A percentile compares a stretch with the other conserved stretches of the same genome.
Conservation (phyloP, 1,140 invertebrate species). For the Drosophila nasuta region DNA sequence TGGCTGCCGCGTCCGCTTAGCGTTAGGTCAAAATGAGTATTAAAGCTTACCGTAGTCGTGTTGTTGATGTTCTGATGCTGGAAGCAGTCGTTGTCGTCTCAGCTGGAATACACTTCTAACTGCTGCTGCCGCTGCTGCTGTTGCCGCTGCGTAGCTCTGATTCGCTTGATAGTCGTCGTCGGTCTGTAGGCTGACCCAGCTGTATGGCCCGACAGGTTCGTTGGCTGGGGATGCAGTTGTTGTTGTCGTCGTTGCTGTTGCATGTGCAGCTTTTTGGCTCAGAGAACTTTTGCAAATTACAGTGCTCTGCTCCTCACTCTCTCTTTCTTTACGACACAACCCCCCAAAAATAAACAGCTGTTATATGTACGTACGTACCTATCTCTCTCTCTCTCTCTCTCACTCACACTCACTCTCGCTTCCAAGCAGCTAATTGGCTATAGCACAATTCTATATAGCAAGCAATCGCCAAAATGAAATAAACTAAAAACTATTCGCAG, state of each 20-base stretch:
- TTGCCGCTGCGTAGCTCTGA: constrained; percentile 28
- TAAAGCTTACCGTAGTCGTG: constrained; percentile 62
- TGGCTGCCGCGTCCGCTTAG: constrained; percentile 17
- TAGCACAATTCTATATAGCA: constrained; percentile 1
- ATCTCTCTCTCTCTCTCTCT: no score
- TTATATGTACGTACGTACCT: not conserved
- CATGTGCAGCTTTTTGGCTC: constrained; percentile 64
- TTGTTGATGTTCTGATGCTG: constrained; percentile 50
- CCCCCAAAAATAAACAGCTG: constrained; percentile 37
- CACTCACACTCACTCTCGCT: not conserved
- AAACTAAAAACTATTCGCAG: constrained; percentile 22
- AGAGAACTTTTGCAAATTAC: constrained; percentile 45
- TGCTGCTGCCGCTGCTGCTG: constrained; percentile 20
- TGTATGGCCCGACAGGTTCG: constrained; percentile 8
- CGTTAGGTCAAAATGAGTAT: constrained; percentile 48
- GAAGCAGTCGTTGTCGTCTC: constrained; percentile 37
- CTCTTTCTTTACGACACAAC: not conserved
- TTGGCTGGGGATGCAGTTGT: constrained; percentile 47
- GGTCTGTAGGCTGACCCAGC: constrained; percentile 55
- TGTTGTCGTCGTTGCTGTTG: constrained; percentile 28
- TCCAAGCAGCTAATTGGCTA: constrained; percentile 27
- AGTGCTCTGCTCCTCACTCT: constrained; percentile 19
- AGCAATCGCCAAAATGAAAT: constrained; percentile 21
- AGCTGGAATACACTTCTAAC: constrained; percentile 50
- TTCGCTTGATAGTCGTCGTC: constrained; percentile 66